Conservation (phyloP, 1,140 invertebrate species). For the Heliconius nattereri region DNA sequence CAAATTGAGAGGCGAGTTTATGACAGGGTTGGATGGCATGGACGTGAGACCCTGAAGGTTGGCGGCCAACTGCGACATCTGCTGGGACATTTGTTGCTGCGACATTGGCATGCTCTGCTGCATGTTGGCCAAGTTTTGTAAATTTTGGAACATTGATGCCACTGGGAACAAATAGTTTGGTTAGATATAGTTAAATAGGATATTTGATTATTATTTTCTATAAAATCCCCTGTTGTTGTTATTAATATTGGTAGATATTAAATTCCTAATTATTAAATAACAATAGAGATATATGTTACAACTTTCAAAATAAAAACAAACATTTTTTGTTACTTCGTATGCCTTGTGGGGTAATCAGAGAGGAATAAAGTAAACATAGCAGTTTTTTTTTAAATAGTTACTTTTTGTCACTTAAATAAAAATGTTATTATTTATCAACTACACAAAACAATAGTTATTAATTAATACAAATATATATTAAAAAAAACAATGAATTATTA, state of each 20-base stretch:
- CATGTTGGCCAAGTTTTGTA: conserved; percentile 86
- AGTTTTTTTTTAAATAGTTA: too few species aligned
- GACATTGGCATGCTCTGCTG: conserved; percentile 77
- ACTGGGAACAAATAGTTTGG: conserved; percentile 76
- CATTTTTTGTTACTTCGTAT: too few species aligned
- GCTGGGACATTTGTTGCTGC: conserved; percentile 84
- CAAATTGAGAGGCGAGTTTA: conserved; percentile 90
- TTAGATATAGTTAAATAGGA: conserved; percentile 1
- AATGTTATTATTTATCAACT: too few species aligned
- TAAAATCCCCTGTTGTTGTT: not conserved
- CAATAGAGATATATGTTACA: not conserved
- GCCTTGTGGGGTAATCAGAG: too few species aligned
- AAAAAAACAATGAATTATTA: conserved; percentile 48
- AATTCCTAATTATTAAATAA: not conserved
- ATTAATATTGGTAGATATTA: too few species aligned
- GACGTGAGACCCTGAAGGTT: conserved; percentile 88
- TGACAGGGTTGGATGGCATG: conserved; percentile 84
- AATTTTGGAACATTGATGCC: conserved; percentile 90
- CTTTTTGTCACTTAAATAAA: too few species aligned
- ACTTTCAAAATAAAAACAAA: not conserved
- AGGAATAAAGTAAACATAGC: too few species aligned
- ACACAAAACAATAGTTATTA: not conserved
- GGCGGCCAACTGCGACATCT: conserved; percentile 84
- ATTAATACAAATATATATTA: not conserved
- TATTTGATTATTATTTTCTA: not conserved